Evolutionary conservation across 2,113 vertebrate genomes (phyloP), one percentile per base, ranked within the genome.

Genomic region (Zosterops japonicus): DNA sequence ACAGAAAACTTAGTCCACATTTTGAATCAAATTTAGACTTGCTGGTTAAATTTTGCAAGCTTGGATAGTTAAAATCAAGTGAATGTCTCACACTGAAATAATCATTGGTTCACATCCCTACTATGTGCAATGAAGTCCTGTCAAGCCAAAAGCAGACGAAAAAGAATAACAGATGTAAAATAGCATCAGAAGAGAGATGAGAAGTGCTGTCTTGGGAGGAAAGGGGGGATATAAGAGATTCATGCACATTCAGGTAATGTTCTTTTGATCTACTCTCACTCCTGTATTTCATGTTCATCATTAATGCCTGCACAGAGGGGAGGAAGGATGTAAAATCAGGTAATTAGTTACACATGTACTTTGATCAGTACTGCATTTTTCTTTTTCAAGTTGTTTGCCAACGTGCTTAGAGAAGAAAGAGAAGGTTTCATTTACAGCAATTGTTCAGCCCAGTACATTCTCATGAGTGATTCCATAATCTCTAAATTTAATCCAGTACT

Each of bases 341-440:
- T 93, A 96, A 96, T 96, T 94, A 96, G 91, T 92, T 93, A 93
- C 83, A 88, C 36, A 41, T 63, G 56, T 95, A 71, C 90, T 96
- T 95, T 96, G 96, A 96, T 96, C 94, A 91, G 63, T 68, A 36
- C 41, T 91, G 67, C 83, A 20, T 90, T 90, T 94, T 89, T 83
- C 41, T 90, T 92, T 87, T 93, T 93, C 84, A 89, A 42, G 47
- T 87, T 92, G 29, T 93, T 94, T 94, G 80, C 52, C 59, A 68
- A 46, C 4, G 12, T 80, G n/a, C 17, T 55, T 31, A 35, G 33
- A 83, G 70, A 80, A 4, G 1, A 60, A 59, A 65, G 16, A 56
- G 18, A 81, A 12, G 7, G 18, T 81, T 93, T 87, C 4, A 36
- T 71, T 90, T 75, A 39, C 24, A 35, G 41, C 46, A 79, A 50